Evolutionary conservation across 2,888 invertebrate genomes (phyloP), one percentile per base, ranked within the genome.

Genomic region (Drosophila nigricruria): DNA sequence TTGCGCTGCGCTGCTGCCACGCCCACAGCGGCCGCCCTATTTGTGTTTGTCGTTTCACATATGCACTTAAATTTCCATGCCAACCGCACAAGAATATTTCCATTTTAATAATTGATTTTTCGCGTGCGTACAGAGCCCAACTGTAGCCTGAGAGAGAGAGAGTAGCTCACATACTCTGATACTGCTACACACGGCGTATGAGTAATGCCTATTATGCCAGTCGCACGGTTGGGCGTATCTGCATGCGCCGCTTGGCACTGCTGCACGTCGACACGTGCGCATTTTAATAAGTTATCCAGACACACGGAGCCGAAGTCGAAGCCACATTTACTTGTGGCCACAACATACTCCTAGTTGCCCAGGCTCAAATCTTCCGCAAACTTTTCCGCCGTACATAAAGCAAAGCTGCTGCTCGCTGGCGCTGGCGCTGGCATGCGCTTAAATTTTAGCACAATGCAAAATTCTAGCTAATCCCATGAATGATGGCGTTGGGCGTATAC

Each of bases 81-180:
- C 63, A 16, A 38, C 49, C 76, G 50, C 49, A 68, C 60, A 66
- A 65, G 60, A 71, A 75, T 81, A 81, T 79, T 84, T 82, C 80
- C 84, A 84, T 84, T 86, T 84, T 76, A 86, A 84, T 84, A 84
- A 84, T 84, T 84, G 84, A 84, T 86, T 84, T 84, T 82, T 84
- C 81, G 84, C 86, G 84, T 84, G 86, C 84, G 84, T 81, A 73
- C 59, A 59, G 49, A 58, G 58, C 66, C 54, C 65, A 70, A 76
- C 70, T 70, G 71, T 68, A 60, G 47, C 47, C 68, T 38, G 20
- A 42, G 18, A 53, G 43, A 50, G 20, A 42, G 18, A 53, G 43
- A 50, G 40, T 32, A 12, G 43, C 23, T 18, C 8, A n/a, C 27
- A 30, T 9, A 45, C 10, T n/a, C 20, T 20, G 34, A 12, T 16